Evolutionary conservation across 2,113 vertebrate genomes (phyloP), one percentile per base, ranked within the genome.

Genomic region (Capricornis sumatraensis): DNA sequence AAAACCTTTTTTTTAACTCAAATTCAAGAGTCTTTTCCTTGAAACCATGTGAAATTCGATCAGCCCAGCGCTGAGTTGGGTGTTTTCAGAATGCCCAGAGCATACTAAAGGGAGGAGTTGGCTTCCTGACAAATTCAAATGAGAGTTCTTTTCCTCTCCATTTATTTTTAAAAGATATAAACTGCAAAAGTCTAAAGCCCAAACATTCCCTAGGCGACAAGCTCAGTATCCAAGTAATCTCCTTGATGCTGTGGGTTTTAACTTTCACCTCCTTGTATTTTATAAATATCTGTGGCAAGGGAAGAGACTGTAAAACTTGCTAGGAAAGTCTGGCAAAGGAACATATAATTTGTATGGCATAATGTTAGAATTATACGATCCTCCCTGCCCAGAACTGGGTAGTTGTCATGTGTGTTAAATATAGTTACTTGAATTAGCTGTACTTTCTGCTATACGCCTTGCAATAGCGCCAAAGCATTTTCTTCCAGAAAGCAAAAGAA

Each of bases 201-300:
- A 97, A 3, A 33, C 98, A 98, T 98, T 98, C 93, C 96, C 96
- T 95, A 98, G 96, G 97, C 94, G 96, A 92, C 98, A 97, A 98
- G 95, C 97, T 89, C 97, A 97, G 98, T 95, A 98, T 95, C 98
- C 98, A 12, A 81, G 97, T 98, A 98, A 98, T 98, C 53, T 98
- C 97, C 98, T 15, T 96, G 97, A 98, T 98, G 96, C 97, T 98
- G 97, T 79, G 96, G 97, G 97, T 98, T 98, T 98, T 98, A 97
- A 95, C 96, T 98, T 96, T 98, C 97, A 96, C 97, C 97, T 98
- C 97, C 98, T 97, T 98, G 60, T 95, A 97, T 97, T 98, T 99
- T 98, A 98, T 98, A 98, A 99, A 98, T 98, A 98, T 98, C 98
- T 95, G 95, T 97, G 98, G 98, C 97, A 98, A 98, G 96, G 45